Base-by-base conservation (phyloP, 2,888 invertebrate genomes). In the Tetragnatha montana region DNA sequence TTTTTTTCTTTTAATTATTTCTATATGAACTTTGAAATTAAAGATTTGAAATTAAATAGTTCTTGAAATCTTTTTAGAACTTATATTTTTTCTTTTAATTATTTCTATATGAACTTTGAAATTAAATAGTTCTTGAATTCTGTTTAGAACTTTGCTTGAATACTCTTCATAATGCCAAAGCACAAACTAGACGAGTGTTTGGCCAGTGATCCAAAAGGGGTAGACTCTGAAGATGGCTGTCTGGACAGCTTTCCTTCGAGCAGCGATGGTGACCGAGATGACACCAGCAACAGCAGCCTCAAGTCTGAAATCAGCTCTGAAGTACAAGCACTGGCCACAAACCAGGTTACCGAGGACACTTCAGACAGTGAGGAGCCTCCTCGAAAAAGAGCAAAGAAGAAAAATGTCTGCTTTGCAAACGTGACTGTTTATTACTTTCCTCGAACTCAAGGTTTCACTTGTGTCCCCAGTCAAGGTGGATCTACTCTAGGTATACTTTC, bases 371-470 rank as follows among this genome's bases (percentile, higher is more conserved):
- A 91, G 70, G 91, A 91, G 51, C 91, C 91, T 49, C 90, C 91
- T 14, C 79, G 81, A 47, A 91, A 91, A 76, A 79, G 70, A 14
- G 76, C 78, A 49, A 90, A 91, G 51, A 97, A 97, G 94, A 96
- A 96, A 92, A 96, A 95, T 74, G 97, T 99, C 91, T 95, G 96
- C 92, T 99, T 99, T 93, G 96, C 98, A 92, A 96, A 96, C 92
- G 98, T 99, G 0, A 97, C 97, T 22, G 98, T 99, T 12, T 99
- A 96, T 94, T 99, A 98, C 94, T 99, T 99, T 94, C 97, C 97
- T 2, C 95, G 99, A 93, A 95, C 97, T 78, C 94, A 94, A 92
- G 94, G 94, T 17, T 94, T 94, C 92, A 93, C 93, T 7, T 94
- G 94, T 92, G 94, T 94, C 12, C 94, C 94, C n/a, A 94, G 94